phyloP scores from a whole-genome alignment of 1,140 invertebrate species.

The Neodiprion fabricii region DNA sequence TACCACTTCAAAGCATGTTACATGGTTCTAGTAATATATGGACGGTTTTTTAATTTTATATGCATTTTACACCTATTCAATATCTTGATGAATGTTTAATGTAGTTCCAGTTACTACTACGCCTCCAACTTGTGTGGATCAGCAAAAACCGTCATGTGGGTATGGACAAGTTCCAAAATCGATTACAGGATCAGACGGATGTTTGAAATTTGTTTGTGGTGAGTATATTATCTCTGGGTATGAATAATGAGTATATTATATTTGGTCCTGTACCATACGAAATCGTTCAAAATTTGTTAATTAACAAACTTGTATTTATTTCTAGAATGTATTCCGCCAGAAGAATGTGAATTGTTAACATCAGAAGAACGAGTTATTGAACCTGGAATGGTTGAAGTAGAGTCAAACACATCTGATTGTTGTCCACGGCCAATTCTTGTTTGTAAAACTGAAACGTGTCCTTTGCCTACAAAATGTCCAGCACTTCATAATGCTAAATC shows the following conservation, averaged over 20 bases:
- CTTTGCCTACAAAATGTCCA: slow-evolving; percentile 63
- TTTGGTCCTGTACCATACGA: slow-evolving; percentile 15
- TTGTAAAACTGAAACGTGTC: slow-evolving; percentile 71
- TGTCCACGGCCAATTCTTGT: slow-evolving; percentile 68
- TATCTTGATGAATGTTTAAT: slow-evolving; percentile 23
- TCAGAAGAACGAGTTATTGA: slow-evolving; percentile 56
- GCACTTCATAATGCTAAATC: slow-evolving; percentile 63
- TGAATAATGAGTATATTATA: slow-evolving; percentile 47
- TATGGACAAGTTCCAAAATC: slow-evolving; percentile 73
- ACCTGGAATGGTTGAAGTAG: slow-evolving; percentile 66
- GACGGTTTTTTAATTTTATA: slow-evolving; percentile 7
- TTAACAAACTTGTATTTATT: slow-evolving; percentile 8
- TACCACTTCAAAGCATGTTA: slow-evolving; percentile 16
- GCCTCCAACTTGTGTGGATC: slow-evolving; percentile 65
- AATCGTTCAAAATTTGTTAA: slow-evolving; percentile 20
- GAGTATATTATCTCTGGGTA: slow-evolving; percentile 35
- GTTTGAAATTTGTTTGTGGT: slow-evolving; percentile 76
- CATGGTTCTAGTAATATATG: slow-evolving; percentile 1
- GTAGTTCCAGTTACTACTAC: slow-evolving; percentile 63
- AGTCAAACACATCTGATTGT: slow-evolving; percentile 69
- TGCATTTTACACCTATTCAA: background rate
- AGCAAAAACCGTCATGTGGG: slow-evolving; percentile 72
- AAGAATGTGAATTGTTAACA: slow-evolving; percentile 67
- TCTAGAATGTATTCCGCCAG: slow-evolving; percentile 72
- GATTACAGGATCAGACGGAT: slow-evolving; percentile 66